Evolutionary conservation across 2,113 vertebrate species (phyloP).

Genomic region (Chaenogobius annularis): DNA sequence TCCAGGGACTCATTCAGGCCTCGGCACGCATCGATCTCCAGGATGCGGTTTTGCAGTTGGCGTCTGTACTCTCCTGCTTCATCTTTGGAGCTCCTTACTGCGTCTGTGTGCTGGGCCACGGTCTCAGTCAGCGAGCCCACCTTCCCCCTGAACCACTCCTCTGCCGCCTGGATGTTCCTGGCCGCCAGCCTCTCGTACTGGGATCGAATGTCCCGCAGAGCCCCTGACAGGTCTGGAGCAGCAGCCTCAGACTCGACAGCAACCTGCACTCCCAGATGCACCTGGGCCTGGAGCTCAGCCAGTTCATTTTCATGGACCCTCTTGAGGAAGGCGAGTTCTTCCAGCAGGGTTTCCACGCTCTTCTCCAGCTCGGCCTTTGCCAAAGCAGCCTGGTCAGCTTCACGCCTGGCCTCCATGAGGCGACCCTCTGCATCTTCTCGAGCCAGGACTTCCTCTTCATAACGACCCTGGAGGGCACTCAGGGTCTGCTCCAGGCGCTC

Average conservation of each 20-base stretch:
- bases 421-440: conserved; percentile 75
- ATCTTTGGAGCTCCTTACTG: conserved; percentile 72
- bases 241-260: conserved; percentile 65
- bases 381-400: conserved; percentile 68
- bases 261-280: conserved; percentile 68
- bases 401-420: conserved; percentile 73
- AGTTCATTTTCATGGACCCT: conserved; percentile 69
- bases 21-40: conserved; percentile 75
- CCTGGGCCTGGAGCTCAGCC: conserved; percentile 73
- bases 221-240: conserved; percentile 65
- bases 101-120: conserved; percentile 71
- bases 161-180: conserved; percentile 76
- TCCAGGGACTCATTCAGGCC: conserved; percentile 73
- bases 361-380: conserved; percentile 72
- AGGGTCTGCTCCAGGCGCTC: conserved; percentile 68
- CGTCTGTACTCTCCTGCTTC: conserved; percentile 73
- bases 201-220: conserved; percentile 63
- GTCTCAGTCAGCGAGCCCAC: conserved; percentile 74
- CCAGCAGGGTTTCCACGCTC: conserved; percentile 63
- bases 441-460: conserved; percentile 63
- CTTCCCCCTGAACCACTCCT: conserved; percentile 79
- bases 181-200: conserved; percentile 78
- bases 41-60: conserved; percentile 71
- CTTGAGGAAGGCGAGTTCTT: conserved; percentile 72
- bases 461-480: conserved; percentile 62